Percentiles rank a stretch among this genome's conserved stretches.
phyloP scores from a whole-genome alignment of 2,113 vertebrate genomes.

The Noctilio leporinus region DNA sequence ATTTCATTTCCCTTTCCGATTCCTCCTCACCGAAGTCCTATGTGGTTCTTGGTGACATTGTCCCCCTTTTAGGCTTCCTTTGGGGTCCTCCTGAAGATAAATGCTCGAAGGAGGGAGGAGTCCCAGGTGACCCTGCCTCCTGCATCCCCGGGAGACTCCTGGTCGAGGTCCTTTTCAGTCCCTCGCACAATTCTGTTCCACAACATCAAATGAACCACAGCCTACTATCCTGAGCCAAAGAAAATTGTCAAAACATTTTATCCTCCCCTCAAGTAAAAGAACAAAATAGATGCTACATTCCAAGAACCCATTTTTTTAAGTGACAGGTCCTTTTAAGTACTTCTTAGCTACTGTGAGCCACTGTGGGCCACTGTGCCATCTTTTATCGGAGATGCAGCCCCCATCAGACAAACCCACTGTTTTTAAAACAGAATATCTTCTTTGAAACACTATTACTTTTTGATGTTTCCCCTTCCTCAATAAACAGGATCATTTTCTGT shows the following conservation, averaged over 20 bases:
- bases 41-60: neutral
- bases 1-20: neutral
- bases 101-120: neutral
- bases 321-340: neutral
- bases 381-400: neutral
- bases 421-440: neutral
- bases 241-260: constrained; percentile 8
- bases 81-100: neutral
- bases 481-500: neutral
- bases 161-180: neutral
- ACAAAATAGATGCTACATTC: neutral
- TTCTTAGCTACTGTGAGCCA: neutral
- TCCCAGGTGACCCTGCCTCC: neutral
- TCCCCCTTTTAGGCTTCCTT: neutral
- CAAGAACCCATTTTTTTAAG: neutral
- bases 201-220: neutral
- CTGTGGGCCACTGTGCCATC: neutral
- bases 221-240: neutral
- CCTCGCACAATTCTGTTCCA: neutral
- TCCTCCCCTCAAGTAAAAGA: neutral
- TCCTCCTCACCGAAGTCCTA: neutral
- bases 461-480: neutral
- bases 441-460: neutral
- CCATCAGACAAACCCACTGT: neutral
- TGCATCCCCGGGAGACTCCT: neutral